Evolutionary conservation across 1,140 invertebrate genomes (phyloP).

Genomic region (Microplitis mediator): DNA sequence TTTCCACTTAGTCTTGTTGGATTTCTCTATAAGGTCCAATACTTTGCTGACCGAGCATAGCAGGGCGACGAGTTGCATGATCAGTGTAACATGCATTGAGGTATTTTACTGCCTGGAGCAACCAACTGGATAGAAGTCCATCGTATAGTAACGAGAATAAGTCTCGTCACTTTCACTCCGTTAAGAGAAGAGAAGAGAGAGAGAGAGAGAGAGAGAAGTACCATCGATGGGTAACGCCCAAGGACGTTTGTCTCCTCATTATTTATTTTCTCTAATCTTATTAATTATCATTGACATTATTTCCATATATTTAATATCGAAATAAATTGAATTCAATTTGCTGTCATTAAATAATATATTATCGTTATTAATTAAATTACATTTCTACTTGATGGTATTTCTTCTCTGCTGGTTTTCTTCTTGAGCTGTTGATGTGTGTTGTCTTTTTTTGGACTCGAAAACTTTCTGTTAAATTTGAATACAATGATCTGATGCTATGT

Average conservation of each 20-base stretch:
- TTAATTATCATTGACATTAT: not conserved
- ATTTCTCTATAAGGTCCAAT: constrained; percentile 5
- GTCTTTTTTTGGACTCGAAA: too few relatives aligned
- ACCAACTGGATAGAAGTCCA: not conserved
- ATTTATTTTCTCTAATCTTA: not conserved
- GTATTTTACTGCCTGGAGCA: constrained; percentile 16
- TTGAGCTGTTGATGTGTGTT: too few relatives aligned
- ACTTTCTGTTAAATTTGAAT: not conserved
- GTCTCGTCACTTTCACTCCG: constrained; percentile 43
- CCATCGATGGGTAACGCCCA: constrained; percentile 28
- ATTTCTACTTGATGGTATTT: too few relatives aligned
- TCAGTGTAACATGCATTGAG: constrained; percentile 10
- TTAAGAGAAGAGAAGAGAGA: not conserved
- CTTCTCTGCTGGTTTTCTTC: too few relatives aligned
- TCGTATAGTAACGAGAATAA: not conserved
- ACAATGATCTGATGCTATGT: not conserved
- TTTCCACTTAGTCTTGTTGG: not conserved
- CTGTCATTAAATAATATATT: too few relatives aligned
- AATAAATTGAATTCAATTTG: too few relatives aligned
- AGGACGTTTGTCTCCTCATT: constrained; percentile 16
- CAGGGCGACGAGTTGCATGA: constrained; percentile 15
- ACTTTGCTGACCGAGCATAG: not conserved
- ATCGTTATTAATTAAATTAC: too few relatives aligned
- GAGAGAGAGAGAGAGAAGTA: not conserved
- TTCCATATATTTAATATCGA: too few relatives aligned